phyloP scores from a whole-genome alignment of 2,888 invertebrate species.

The Crioceris asparagi region DNA sequence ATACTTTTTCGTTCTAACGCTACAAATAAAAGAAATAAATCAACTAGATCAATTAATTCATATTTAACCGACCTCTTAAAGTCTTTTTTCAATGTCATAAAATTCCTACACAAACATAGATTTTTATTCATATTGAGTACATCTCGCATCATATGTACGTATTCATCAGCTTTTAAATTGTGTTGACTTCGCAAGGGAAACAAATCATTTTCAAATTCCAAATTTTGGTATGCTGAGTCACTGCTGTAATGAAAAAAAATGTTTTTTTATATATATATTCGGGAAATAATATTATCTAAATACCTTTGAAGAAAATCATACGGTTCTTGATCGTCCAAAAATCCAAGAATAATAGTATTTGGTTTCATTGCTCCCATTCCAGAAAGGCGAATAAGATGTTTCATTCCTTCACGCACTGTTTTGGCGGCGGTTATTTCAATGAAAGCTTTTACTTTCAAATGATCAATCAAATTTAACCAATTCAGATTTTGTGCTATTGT shows the following conservation, averaged over 20 bases:
- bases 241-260: constrained; percentile 35
- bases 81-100: constrained; percentile 69
- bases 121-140: constrained; percentile 90
- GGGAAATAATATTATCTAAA: constrained; percentile 1
- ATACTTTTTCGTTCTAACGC: constrained; percentile 55
- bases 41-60: constrained; percentile 14
- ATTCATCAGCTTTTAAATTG: constrained; percentile 44
- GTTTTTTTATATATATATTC: neutral
- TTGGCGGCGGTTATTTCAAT: constrained; percentile 84
- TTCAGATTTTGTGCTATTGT: constrained; percentile 32
- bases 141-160: constrained; percentile 78
- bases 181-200: constrained; percentile 43
- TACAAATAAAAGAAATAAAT: constrained; percentile 28
- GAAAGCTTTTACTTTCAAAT: constrained; percentile 92
- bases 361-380: constrained; percentile 99
- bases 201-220: constrained; percentile 43
- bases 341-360: constrained; percentile 92
- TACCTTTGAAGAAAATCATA: constrained; percentile 70
- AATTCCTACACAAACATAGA: constrained; percentile 85
- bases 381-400: constrained; percentile 80
- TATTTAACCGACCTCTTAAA: constrained; percentile 54
- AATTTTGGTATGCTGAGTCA: constrained; percentile 50
- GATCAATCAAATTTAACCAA: constrained; percentile 92
- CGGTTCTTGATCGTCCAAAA: constrained; percentile 67
- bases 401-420: constrained; percentile 79